phyloP scores from a whole-genome alignment of 2,797 vertebrate genomes.

The Gambusia yucatana region DNA sequence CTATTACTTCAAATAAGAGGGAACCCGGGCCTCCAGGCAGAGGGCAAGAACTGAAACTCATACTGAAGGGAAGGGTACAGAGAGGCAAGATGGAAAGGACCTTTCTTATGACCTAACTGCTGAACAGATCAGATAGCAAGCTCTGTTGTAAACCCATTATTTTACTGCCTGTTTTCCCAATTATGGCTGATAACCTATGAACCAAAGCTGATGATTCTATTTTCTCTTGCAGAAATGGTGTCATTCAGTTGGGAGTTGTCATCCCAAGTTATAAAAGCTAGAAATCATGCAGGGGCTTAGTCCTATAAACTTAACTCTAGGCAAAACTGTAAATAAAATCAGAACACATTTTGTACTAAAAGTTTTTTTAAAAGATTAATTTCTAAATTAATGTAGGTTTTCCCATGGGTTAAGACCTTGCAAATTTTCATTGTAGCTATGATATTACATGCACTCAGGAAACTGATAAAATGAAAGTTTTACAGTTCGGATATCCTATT shows the following conservation, averaged over 20 bases:
- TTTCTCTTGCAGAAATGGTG: not conserved
- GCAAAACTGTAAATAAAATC: not conserved
- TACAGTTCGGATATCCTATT: no score
- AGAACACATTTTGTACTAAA: not conserved
- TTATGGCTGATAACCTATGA: not conserved
- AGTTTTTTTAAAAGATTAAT: not conserved
- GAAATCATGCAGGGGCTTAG: not conserved
- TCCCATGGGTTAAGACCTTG: not conserved
- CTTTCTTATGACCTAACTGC: not conserved
- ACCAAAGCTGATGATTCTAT: not conserved
- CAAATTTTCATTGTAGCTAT: not conserved
- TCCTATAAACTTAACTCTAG: not conserved
- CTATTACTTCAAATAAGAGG: not conserved
- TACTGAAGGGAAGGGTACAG: not conserved
- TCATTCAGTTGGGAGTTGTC: not conserved
- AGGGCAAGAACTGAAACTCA: not conserved
- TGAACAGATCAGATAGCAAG: not conserved
- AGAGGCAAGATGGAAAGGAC: not conserved
- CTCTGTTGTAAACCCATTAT: conserved; percentile 3
- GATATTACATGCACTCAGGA: not conserved
- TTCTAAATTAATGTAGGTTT: not conserved
- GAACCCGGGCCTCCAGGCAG: not conserved
- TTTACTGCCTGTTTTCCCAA: not conserved
- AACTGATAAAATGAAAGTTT: not conserved
- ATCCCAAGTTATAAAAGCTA: not conserved